Base-by-base conservation (phyloP, 2,797 vertebrate species). In the Dipus sagitta region DNA sequence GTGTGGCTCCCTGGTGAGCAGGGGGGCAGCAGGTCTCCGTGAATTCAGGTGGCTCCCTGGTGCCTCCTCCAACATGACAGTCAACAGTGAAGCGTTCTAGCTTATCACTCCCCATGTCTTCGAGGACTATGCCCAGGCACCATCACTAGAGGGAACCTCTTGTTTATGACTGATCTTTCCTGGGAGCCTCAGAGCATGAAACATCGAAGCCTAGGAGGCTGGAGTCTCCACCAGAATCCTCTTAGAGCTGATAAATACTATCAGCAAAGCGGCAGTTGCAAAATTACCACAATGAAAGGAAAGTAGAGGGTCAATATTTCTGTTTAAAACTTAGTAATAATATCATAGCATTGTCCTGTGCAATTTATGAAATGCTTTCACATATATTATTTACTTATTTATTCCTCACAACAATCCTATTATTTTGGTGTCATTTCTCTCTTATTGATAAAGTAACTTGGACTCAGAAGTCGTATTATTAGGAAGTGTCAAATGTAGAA, bases 311-410 rank as follows among this genome's bases (percentile, higher is more conserved):
- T 21, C 21, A 80, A 14, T 68, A 24, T 68, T 86, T 13, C 23
- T 68, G 4, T 64, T 85, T 92, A 81, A 80, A 52, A 17, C 90
- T 47, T 87, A 72, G 52, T 14, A 89, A 76, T 26, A 58, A 64
- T 54, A 32, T 71, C 67, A 86, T 74, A 71, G 34, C 79, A 70
- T n/a, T 78, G 2, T 52, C 74, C 18, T 68, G 5, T 65, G 21
- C 13, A 89, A 74, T 79, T 86, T 85, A 85, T 71, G 71, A 87
- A 87, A 67, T 71, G 52, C 3, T 15, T 70, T 78, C 77, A 47
- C 7, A 72, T 72, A 9, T 5, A 62, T 78, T 88, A 54, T 15
- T 58, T 58, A 70, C 65, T 75, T 75, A 70, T 24, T 72, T 74
- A 68, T 85, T 91, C 83, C 64, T 89, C 42, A 86, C 4, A 67